Percentiles rank a stretch among this genome's conserved stretches.
Evolutionary conservation across 2,797 vertebrate species (phyloP).

Genomic region (Borostomias antarcticus): DNA sequence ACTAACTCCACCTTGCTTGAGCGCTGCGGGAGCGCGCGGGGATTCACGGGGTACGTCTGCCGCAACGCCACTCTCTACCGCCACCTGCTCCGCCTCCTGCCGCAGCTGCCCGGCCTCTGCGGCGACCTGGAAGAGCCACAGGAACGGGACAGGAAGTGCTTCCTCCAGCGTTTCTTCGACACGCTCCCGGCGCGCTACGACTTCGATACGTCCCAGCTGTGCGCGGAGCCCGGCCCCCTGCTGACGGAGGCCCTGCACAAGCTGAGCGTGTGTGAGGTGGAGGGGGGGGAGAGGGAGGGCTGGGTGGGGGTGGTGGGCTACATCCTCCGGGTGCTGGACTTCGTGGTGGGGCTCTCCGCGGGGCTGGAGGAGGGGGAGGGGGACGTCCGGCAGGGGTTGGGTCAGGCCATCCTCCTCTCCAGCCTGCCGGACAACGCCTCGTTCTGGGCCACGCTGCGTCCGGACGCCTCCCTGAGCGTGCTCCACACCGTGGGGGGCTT

Average conservation of each 20-base stretch:
- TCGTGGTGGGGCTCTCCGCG: slow-evolving; percentile 80
- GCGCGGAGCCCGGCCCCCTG: slow-evolving; percentile 78
- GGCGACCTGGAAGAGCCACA: slow-evolving; percentile 60
- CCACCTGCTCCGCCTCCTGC: slow-evolving; percentile 61
- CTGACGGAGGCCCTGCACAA: slow-evolving; percentile 78
- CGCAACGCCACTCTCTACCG: slow-evolving; percentile 75
- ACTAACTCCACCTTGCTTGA: slow-evolving; percentile 71
- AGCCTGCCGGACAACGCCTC: slow-evolving; percentile 88
- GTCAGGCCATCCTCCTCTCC: slow-evolving; percentile 88
- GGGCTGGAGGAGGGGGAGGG: slow-evolving; percentile 77
- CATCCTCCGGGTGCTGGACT: slow-evolving; percentile 82
- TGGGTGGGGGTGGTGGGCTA: slow-evolving; percentile 80
- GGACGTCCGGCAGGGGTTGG: slow-evolving; percentile 81
- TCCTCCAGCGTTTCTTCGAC: slow-evolving; percentile 83
- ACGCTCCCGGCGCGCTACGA: slow-evolving; percentile 78
- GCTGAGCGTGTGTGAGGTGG: slow-evolving; percentile 79
- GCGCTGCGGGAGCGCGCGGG: slow-evolving; percentile 65
- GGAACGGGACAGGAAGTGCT: slow-evolving; percentile 74
- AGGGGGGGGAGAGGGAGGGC: slow-evolving; percentile 72
- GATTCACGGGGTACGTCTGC: slow-evolving; percentile 81
- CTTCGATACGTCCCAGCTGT: slow-evolving; percentile 83
- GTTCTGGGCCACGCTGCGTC: slow-evolving; percentile 80
- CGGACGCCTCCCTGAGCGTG: slow-evolving; percentile 79
- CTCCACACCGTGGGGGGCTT: slow-evolving; percentile 83
- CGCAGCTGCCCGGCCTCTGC: slow-evolving; percentile 73